phyloP scores from a whole-genome alignment of 2,888 invertebrate genomes.

The Ophion slaviceki region DNA sequence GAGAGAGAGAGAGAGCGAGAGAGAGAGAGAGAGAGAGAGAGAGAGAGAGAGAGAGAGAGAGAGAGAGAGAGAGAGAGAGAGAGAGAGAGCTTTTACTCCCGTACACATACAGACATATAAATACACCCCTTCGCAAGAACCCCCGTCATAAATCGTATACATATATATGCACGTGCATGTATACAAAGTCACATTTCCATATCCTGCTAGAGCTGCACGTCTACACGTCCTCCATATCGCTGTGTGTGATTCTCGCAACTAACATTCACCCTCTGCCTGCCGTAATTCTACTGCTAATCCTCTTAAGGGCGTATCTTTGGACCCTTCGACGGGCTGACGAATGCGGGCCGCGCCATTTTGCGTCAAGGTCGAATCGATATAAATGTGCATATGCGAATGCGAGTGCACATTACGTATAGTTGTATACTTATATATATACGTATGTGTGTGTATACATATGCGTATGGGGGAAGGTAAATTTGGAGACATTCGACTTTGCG shows the following conservation, averaged over 20 bases:
- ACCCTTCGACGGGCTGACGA: background rate
- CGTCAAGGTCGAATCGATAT: background rate
- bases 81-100: constrained; percentile 22
- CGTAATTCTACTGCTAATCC: background rate
- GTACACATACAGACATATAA: background rate
- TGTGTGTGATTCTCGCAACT: constrained; percentile 11
- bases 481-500: background rate
- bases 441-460: background rate
- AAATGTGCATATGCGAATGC: constrained; percentile 9
- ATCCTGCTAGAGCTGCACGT: constrained; percentile 22
- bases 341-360: constrained; percentile 9
- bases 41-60: constrained; percentile 8
- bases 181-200: constrained; percentile 27
- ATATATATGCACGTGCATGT: background rate
- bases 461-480: background rate
- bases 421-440: background rate
- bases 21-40: constrained; percentile 4
- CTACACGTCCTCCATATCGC: constrained; percentile 35
- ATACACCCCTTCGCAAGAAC: constrained; percentile 8
- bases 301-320: background rate
- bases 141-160: constrained; percentile 38
- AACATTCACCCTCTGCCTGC: constrained; percentile 27
- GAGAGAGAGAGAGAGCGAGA: constrained; percentile 11
- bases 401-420: constrained; percentile 28
- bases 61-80: constrained; percentile 15